phyloP scores from a whole-genome alignment of 2,797 vertebrate genomes.

The Syndactyla subalaris region DNA sequence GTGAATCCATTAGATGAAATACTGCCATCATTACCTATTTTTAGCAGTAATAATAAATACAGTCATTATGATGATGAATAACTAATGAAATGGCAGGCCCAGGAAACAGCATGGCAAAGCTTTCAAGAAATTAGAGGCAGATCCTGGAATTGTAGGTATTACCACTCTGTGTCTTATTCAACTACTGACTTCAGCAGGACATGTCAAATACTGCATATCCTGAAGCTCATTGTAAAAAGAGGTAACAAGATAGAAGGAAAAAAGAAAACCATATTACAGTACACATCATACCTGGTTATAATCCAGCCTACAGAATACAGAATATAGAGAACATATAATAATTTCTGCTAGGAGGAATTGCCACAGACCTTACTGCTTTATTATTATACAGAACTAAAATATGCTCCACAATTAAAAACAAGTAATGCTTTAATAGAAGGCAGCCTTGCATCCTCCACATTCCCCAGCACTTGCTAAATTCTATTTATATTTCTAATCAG shows the following conservation, averaged over 20 bases:
- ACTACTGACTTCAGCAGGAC: not conserved
- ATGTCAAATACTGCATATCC: not conserved
- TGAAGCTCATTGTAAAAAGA: not conserved
- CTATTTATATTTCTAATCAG: conserved; percentile 43
- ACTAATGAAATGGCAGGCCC: conserved; percentile 59
- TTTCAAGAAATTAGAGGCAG: conserved; percentile 59
- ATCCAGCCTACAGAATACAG: not conserved
- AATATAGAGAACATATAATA: not conserved
- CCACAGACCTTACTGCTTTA: not conserved
- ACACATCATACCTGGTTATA: not conserved
- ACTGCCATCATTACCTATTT: conserved; percentile 36
- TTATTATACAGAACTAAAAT: not conserved
- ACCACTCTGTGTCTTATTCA: not conserved
- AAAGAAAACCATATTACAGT: not conserved
- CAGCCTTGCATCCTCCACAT: not conserved
- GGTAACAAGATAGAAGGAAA: not conserved
- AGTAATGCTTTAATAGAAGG: not conserved
- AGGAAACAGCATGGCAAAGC: conserved; percentile 46
- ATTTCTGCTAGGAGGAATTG: not conserved
- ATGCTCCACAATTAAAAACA: not conserved
- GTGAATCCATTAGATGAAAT: conserved; percentile 46
- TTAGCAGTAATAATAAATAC: conserved; percentile 61
- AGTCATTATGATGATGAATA: conserved; percentile 65
- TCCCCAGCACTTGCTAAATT: not conserved
- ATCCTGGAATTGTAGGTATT: conserved; percentile 27